phyloP scores from a whole-genome alignment of 2,888 invertebrate genomes.

The Eurytoma adleriae region DNA sequence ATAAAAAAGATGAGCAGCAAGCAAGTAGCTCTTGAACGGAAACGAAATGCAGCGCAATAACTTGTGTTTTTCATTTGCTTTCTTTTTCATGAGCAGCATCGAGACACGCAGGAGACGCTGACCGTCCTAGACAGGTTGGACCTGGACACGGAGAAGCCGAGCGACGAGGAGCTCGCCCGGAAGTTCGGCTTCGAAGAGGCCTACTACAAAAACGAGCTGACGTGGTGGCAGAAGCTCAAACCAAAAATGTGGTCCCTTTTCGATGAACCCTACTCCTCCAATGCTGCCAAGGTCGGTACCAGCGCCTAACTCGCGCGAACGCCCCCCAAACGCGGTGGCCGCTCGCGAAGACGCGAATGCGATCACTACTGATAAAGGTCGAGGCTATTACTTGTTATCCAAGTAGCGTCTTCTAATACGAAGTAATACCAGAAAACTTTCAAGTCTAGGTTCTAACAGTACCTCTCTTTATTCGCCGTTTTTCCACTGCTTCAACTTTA shows the following conservation, averaged over 20 bases:
- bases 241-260: slow-evolving; percentile 99
- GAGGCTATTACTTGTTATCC: slow-evolving; percentile 30
- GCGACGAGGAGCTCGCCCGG: slow-evolving; percentile 97
- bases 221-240: slow-evolving; percentile 98
- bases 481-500: slow-evolving; percentile 41
- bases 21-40: neutral
- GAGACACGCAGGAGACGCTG: slow-evolving; percentile 99
- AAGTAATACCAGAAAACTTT: slow-evolving; percentile 25
- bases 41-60: neutral
- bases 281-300: slow-evolving; percentile 92
- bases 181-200: slow-evolving; percentile 98
- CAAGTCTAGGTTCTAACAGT: slow-evolving; percentile 30
- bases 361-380: slow-evolving; percentile 46
- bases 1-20: neutral
- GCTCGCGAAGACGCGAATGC: neutral
- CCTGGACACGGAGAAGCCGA: slow-evolving; percentile 97
- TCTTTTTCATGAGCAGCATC: slow-evolving; percentile 81
- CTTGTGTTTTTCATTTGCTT: neutral
- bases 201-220: slow-evolving; percentile 91
- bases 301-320: slow-evolving; percentile 27
- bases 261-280: slow-evolving; percentile 99
- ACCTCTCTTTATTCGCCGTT: slow-evolving; percentile 17
- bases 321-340: slow-evolving; percentile 27
- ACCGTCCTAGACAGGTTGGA: slow-evolving; percentile 98
- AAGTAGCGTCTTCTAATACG: slow-evolving; percentile 9